A percentile compares a stretch with the other conserved stretches of the same genome.
Evolutionary conservation across 2,888 invertebrate species (phyloP).

Genomic region (Eupithecia pulchellata): DNA sequence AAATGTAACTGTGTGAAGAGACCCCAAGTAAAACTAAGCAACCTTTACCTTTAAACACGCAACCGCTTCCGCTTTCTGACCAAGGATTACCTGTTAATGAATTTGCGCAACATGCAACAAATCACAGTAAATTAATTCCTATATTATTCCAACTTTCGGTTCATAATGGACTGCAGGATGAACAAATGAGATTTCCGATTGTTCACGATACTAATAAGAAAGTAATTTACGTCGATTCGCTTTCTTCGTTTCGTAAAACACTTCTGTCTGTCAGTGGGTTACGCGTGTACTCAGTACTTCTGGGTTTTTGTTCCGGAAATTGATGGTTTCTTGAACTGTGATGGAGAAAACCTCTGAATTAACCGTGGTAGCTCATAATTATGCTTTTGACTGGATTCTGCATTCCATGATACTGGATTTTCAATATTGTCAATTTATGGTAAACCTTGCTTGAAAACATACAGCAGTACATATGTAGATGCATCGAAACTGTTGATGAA

Average conservation of each 20-base stretch:
- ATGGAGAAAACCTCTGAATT: neutral
- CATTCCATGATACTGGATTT: neutral
- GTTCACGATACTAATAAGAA: constrained; percentile 25
- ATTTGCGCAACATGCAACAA: neutral
- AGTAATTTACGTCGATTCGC: constrained; percentile 29
- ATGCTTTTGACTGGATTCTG: neutral
- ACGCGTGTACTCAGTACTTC: constrained; percentile 5
- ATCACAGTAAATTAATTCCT: neutral
- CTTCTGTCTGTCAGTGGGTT: constrained; percentile 27
- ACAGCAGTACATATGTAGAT: neutral
- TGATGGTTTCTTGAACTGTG: neutral
- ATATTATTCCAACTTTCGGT: neutral
- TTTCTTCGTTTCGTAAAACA: constrained; percentile 29
- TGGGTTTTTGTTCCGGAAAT: neutral
- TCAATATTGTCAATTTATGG: neutral
- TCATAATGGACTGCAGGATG: constrained; percentile 11
- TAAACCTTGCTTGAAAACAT: neutral
- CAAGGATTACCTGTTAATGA: constrained; percentile 25
- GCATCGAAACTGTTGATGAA: neutral
- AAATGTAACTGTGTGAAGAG: neutral
- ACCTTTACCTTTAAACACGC: constrained; percentile 30
- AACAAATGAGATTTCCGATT: constrained; percentile 14
- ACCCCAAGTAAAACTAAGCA: constrained; percentile 8
- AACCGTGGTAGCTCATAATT: neutral
- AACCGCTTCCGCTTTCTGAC: constrained; percentile 33